Evolutionary conservation across 2,113 vertebrate genomes (phyloP).

Genomic region (Psittacula cyanocephala): DNA sequence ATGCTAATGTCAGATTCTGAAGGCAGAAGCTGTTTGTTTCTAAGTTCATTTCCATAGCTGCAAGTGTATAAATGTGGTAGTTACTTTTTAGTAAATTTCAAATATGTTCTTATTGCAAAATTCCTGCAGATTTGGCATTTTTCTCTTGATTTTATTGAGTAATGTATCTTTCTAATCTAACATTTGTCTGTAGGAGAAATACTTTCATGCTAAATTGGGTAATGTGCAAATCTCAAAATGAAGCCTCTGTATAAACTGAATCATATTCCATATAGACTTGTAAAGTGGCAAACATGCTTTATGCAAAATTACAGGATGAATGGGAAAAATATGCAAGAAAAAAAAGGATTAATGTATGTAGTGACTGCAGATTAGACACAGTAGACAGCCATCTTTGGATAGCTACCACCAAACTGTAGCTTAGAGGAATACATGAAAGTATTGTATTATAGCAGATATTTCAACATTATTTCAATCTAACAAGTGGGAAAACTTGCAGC

Average conservation of each 20-base stretch:
- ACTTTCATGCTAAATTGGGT: neutral
- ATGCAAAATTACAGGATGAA: neutral
- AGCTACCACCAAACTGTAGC: neutral
- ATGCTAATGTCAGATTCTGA: neutral
- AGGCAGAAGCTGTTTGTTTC: neutral
- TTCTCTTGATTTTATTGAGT: neutral
- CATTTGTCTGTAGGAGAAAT: neutral
- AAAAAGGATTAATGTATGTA: neutral
- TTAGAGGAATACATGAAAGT: neutral
- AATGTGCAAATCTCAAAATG: neutral
- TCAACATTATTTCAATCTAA: neutral
- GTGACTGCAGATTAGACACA: neutral
- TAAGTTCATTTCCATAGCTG: constrained; percentile 6
- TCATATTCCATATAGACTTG: neutral
- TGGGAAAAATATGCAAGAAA: neutral
- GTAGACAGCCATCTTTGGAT: neutral
- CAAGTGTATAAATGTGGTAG: neutral
- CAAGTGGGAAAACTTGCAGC: neutral
- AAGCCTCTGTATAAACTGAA: neutral
- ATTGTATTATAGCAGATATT: neutral
- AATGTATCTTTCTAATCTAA: neutral
- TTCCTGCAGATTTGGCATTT: neutral
- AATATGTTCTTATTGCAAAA: neutral
- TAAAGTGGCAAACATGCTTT: neutral
- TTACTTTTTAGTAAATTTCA: constrained; percentile 2